phyloP scores from a whole-genome alignment of 1,140 invertebrate species.

The Drosophila lacteicornis region DNA sequence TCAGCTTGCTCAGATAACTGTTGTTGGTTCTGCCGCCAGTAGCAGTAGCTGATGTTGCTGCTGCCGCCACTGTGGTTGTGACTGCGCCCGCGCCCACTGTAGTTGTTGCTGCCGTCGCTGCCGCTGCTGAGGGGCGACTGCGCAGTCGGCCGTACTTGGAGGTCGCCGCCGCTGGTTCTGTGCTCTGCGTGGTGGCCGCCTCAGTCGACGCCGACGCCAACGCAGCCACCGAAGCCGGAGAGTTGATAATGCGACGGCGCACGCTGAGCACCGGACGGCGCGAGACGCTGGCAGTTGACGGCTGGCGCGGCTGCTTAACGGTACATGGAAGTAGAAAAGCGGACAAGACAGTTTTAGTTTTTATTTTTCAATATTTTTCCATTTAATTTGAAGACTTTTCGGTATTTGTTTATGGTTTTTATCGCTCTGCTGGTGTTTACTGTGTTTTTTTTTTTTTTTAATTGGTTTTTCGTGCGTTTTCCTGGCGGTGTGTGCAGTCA shows the following conservation, averaged over 20 bases:
- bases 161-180: slow-evolving; percentile 56
- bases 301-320: slow-evolving; percentile 69
- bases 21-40: slow-evolving; percentile 42
- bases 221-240: slow-evolving; percentile 46
- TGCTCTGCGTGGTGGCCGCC: slow-evolving; percentile 46
- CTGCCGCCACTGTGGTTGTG: slow-evolving; percentile 14
- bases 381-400: not conserved
- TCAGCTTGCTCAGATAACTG: slow-evolving; percentile 58
- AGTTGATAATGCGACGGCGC: slow-evolving; percentile 77
- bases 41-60: slow-evolving; percentile 31
- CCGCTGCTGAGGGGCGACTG: slow-evolving; percentile 38
- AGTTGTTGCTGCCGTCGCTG: slow-evolving; percentile 28
- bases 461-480: slow-evolving; percentile 32
- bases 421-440: slow-evolving; percentile 17
- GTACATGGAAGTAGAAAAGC: slow-evolving; percentile 55
- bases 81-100: not conserved
- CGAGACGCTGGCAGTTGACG: slow-evolving; percentile 57
- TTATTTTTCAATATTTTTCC: not conserved
- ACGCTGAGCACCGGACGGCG: slow-evolving; percentile 78
- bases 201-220: slow-evolving; percentile 33
- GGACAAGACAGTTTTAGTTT: slow-evolving; percentile 28
- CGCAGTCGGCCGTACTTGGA: slow-evolving; percentile 65
- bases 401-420: slow-evolving; percentile 19
- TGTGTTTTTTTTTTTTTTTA: not conserved
- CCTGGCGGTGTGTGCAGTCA: slow-evolving; percentile 53